Conservation (phyloP, 2,888 invertebrate genomes). For the Panopea generosa region DNA sequence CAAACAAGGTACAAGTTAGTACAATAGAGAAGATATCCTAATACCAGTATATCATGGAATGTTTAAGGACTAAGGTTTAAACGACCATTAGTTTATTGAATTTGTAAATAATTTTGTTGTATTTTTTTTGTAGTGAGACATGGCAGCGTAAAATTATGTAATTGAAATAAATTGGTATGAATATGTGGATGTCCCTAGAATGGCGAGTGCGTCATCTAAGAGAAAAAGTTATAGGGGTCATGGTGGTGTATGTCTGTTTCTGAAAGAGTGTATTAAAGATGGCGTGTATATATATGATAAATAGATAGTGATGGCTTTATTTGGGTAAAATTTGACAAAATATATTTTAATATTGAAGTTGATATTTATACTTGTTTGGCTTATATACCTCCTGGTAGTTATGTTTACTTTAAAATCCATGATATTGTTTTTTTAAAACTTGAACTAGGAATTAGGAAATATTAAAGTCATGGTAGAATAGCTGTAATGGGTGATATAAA, state of each 20-base stretch:
- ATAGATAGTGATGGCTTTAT: constrained; percentile 11
- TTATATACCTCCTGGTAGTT: constrained; percentile 19
- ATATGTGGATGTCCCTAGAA: too few relatives aligned
- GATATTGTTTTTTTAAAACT: constrained; percentile 5
- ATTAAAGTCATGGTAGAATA: constrained; percentile 4
- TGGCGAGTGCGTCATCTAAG: background rate
- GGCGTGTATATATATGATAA: too few relatives aligned
- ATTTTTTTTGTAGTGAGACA: constrained; percentile 20
- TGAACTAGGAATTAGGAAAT: constrained; percentile 8
- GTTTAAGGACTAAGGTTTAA: too few relatives aligned
- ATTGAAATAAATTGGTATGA: constrained; percentile 4
- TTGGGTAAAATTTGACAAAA: constrained; percentile 22
- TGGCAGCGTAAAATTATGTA: constrained; percentile 16
- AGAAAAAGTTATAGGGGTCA: constrained; percentile 10
- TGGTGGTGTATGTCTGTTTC: constrained; percentile 22
- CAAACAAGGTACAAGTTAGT: background rate
- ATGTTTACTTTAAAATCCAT: constrained; percentile 18
- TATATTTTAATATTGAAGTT: background rate
- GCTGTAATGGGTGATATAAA: constrained; percentile 13
- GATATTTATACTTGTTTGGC: constrained; percentile 15
- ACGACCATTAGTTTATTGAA: constrained; percentile 17
- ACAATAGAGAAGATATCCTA: constrained; percentile 15
- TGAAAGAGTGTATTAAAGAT: too few relatives aligned
- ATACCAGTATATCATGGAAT: constrained; percentile 18
- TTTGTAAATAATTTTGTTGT: constrained; percentile 22